These are phyloP conservation scores for Coracias cyanogaster DNA, from an alignment of 2,797 vertebrate species.

Conservation along the genomic window DNA sequence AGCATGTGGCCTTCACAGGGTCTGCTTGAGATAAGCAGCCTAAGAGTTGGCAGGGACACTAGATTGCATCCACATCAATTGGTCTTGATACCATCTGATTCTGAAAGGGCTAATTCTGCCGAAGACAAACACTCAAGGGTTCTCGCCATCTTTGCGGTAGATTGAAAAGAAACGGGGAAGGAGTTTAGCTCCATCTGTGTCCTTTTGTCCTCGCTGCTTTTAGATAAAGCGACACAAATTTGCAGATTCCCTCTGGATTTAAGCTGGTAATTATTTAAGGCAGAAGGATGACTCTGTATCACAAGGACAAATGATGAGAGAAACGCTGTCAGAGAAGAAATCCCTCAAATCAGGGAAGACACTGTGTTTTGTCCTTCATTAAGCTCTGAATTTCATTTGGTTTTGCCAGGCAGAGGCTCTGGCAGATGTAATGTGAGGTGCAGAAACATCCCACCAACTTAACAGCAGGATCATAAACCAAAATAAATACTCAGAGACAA, in stretches of 20 bases:
- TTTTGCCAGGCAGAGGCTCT: background rate
- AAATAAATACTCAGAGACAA: background rate
- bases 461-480: background rate
- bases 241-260: background rate
- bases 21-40: background rate
- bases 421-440: background rate
- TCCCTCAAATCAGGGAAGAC: accelerated
- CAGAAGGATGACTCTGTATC: background rate
- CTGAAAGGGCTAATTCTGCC: background rate
- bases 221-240: background rate
- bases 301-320: background rate
- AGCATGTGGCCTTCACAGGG: background rate
- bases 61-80: background rate
- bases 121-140: background rate
- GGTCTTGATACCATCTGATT: background rate
- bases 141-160: accelerated
- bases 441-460: background rate
- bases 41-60: background rate
- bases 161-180: background rate
- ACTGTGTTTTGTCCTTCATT: background rate
- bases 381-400: background rate
- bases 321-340: background rate
- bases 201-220: background rate
- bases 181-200: background rate
- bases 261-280: background rate